Evolutionary conservation across 1,140 invertebrate species (phyloP).

Genomic region (Popillia japonica): DNA sequence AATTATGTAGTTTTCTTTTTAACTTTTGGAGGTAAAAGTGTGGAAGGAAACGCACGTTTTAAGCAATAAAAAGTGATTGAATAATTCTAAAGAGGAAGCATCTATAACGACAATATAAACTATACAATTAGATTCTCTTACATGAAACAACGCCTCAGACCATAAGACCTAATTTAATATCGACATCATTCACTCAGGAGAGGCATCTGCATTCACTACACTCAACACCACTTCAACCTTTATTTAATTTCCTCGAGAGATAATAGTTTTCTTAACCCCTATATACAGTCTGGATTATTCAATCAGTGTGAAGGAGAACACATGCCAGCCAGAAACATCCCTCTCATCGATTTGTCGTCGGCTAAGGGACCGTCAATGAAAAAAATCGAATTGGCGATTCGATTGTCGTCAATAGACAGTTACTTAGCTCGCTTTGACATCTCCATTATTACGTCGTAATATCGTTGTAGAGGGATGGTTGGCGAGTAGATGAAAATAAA

Average conservation of each 20-base stretch:
- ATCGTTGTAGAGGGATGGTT: background rate
- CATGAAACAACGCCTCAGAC: too few species aligned
- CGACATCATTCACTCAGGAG: too few species aligned
- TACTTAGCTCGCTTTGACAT: background rate
- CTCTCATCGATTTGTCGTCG: too few species aligned
- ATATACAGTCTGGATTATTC: background rate
- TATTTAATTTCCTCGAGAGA: background rate
- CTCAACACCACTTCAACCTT: background rate
- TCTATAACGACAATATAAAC: too few species aligned
- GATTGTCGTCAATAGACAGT: slow-evolving; percentile 1
- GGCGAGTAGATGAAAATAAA: background rate
- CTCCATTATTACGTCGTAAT: background rate
- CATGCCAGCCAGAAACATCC: background rate
- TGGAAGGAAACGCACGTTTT: too few species aligned
- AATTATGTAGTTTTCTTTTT: too few species aligned
- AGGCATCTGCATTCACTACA: background rate
- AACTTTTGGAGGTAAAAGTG: too few species aligned
- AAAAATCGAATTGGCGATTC: background rate
- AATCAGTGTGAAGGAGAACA: background rate
- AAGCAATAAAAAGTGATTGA: too few species aligned
- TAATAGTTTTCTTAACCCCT: slow-evolving; percentile 8
- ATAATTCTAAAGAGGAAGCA: too few species aligned
- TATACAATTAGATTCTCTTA: too few species aligned
- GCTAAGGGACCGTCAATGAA: too few species aligned
- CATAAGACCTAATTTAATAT: too few species aligned